Evolutionary conservation across 2,888 invertebrate genomes (phyloP).

Genomic region (Branchellion lobata): DNA sequence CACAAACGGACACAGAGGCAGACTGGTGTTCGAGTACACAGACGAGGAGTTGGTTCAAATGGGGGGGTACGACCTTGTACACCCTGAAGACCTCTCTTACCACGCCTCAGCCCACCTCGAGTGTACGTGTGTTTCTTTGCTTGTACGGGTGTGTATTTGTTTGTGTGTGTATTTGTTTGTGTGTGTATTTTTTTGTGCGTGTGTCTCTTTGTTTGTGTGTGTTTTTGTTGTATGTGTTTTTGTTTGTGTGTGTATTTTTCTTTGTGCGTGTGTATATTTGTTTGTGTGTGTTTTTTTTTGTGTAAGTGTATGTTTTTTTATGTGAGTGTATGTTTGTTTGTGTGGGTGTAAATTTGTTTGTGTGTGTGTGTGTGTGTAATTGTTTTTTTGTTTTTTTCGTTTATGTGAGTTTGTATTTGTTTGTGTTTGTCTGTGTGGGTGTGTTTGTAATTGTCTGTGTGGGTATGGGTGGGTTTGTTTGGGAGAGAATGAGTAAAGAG

Average conservation of each 20-base stretch:
- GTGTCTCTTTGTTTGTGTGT: neutral
- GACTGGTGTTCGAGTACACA: slow-evolving; percentile 88
- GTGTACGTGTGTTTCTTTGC: slow-evolving; percentile 70
- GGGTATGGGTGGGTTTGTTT: too few species aligned
- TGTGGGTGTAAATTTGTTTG: too few species aligned
- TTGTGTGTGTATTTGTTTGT: neutral
- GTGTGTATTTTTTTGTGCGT: neutral
- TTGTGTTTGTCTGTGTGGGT: too few species aligned
- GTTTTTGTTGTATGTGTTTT: neutral
- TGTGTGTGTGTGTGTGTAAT: neutral
- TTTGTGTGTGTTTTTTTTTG: too few species aligned
- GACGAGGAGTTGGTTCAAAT: slow-evolving; percentile 77
- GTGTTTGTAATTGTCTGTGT: too few species aligned
- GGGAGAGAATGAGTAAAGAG: too few species aligned
- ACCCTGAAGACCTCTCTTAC: slow-evolving; percentile 94
- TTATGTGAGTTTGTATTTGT: neutral
- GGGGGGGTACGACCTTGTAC: slow-evolving; percentile 96
- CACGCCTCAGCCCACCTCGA: slow-evolving; percentile 99
- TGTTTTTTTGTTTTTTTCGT: neutral
- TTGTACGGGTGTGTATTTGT: neutral
- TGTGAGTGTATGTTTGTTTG: too few species aligned
- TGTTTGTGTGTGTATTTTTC: neutral
- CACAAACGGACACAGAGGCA: slow-evolving; percentile 70
- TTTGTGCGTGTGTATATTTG: too few species aligned
- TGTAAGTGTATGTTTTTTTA: too few species aligned